These are phyloP conservation scores for Caenorhabditis remanei DNA, from an alignment of 1,140 invertebrate species.

Conservation along the genomic window DNA sequence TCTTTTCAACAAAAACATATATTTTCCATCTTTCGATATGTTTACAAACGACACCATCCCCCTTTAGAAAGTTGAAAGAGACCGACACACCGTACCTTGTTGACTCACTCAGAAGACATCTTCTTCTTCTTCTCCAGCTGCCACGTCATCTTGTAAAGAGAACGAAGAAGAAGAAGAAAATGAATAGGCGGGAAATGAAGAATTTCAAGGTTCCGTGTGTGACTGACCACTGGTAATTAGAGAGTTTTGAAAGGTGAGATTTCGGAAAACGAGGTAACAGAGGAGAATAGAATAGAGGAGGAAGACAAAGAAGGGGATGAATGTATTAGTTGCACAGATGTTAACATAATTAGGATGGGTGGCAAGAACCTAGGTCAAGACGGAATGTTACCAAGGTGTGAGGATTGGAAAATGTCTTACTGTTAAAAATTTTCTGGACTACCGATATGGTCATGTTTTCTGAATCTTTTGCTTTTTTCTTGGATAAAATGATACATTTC, in stretches of 20 bases:
- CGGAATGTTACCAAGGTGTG: not conserved
- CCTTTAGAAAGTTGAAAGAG: too few species aligned
- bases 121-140: too few species aligned
- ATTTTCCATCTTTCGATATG: too few species aligned
- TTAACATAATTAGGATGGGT: not conserved
- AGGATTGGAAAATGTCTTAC: too few species aligned
- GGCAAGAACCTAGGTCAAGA: not conserved
- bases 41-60: too few species aligned
- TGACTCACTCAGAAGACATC: too few species aligned
- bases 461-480: too few species aligned
- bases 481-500: too few species aligned
- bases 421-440: too few species aligned
- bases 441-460: too few species aligned
- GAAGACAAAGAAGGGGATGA: not conserved
- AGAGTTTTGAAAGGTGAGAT: slow-evolving; percentile 22
- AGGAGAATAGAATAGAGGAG: not conserved
- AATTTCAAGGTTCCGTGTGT: slow-evolving; percentile 19
- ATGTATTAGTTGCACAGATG: slow-evolving; percentile 41
- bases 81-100: too few species aligned
- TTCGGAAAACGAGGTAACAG: not conserved
- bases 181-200: not conserved
- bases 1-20: too few species aligned
- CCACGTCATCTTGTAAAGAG: not conserved
- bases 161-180: not conserved
- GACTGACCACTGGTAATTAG: not conserved